Conservation (phyloP, 2,888 invertebrate genomes). For the Hoplodrina blanda region DNA sequence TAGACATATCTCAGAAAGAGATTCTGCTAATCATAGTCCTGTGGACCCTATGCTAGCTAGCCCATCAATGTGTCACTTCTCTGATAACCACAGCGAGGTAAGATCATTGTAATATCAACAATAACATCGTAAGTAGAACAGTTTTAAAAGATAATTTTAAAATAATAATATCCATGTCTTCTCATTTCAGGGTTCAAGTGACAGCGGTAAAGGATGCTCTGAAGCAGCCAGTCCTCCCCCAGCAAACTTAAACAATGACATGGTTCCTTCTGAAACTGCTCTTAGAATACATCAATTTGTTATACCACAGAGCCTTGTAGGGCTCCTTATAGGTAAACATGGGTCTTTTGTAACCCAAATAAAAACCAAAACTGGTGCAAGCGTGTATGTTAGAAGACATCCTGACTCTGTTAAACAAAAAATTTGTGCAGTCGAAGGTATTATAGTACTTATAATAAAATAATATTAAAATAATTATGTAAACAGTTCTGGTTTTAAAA, state of each 20-base stretch:
- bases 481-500: not conserved
- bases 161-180: not conserved
- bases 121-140: not conserved
- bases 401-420: constrained; percentile 94
- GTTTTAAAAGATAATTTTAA: not conserved
- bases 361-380: constrained; percentile 94
- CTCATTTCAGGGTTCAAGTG: constrained; percentile 92
- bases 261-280: constrained; percentile 84
- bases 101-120: constrained; percentile 31
- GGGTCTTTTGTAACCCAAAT: constrained; percentile 95
- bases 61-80: constrained; percentile 92
- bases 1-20: constrained; percentile 89
- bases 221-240: constrained; percentile 93
- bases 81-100: constrained; percentile 93
- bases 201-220: constrained; percentile 95
- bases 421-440: constrained; percentile 96
- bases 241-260: constrained; percentile 86
- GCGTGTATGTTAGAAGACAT: constrained; percentile 94
- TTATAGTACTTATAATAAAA: constrained; percentile 20
- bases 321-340: constrained; percentile 96
- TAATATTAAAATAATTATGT: not conserved
- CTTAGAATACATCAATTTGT: constrained; percentile 93
- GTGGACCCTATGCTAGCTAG: constrained; percentile 93
- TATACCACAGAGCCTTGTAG: constrained; percentile 94
- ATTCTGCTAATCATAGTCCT: constrained; percentile 95